Conservation (phyloP, 23 tunicate species). For the Diplosoma virens region DNA sequence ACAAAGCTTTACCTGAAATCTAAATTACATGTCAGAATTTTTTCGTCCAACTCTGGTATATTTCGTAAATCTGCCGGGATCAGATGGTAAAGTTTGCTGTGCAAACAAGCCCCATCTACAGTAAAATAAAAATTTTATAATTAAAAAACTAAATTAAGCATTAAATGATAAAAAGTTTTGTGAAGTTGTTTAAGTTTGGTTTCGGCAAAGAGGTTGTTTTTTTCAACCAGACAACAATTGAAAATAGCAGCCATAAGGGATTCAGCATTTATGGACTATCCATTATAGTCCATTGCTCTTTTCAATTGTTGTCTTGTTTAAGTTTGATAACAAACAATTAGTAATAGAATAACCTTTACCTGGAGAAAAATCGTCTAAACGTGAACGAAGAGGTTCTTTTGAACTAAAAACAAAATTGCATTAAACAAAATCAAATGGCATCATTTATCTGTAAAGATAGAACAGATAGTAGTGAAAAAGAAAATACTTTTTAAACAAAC, state of each 20-base stretch:
- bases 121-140: no score
- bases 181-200: no score
- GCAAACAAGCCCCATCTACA: constrained; percentile 24
- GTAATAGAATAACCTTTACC: constrained; percentile 26
- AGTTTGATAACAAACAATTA: no score
- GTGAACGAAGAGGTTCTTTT: constrained; percentile 28
- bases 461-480: not conserved
- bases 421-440: not conserved
- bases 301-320: no score
- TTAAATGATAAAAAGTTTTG: no score
- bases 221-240: no score
- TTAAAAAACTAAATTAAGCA: no score
- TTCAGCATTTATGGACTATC: no score
- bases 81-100: constrained; percentile 51
- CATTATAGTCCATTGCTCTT: no score
- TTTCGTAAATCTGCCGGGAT: constrained; percentile 56
- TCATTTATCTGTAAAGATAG: not conserved
- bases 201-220: no score
- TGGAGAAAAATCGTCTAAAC: constrained; percentile 10
- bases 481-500: not conserved
- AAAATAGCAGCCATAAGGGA: no score
- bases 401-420: no score
- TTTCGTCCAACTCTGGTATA: constrained; percentile 30
- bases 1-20: constrained; percentile 59
- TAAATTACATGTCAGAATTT: constrained; percentile 15